Evolutionary conservation across 2,888 invertebrate species (phyloP).

Genomic region (Hipparchia sbordonii): DNA sequence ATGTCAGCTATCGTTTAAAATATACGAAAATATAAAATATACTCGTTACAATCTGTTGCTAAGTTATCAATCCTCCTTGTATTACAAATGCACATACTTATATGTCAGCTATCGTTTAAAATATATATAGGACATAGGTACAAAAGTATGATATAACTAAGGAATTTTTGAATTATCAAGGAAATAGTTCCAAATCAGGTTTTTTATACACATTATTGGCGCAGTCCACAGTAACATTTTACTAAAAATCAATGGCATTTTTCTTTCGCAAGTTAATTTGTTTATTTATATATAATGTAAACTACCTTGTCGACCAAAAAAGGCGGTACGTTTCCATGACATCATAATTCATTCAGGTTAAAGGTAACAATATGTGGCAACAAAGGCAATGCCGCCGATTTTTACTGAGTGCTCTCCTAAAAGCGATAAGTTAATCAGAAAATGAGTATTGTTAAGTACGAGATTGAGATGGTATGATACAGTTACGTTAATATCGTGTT

Average conservation of each 20-base stretch:
- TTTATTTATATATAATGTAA: conserved; percentile 7
- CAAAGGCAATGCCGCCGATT: neutral
- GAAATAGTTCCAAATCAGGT: conserved; percentile 1
- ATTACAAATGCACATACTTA: too few relatives aligned
- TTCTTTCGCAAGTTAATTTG: neutral
- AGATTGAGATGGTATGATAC: too few relatives aligned
- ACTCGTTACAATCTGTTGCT: too few relatives aligned
- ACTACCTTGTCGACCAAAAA: conserved; percentile 13
- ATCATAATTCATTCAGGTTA: conserved; percentile 8
- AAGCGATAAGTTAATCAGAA: neutral
- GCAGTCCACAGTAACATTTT: conserved; percentile 3
- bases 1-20: too few relatives aligned
- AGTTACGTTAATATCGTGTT: too few relatives aligned
- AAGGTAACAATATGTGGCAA: neutral
- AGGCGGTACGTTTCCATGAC: conserved; percentile 6
- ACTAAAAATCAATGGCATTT: neutral
- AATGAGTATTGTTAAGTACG: neutral
- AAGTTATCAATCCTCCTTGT: too few relatives aligned
- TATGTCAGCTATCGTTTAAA: too few relatives aligned
- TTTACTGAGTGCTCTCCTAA: neutral
- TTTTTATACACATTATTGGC: neutral
- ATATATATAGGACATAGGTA: too few relatives aligned
- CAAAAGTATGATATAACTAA: neutral
- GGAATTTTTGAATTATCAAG: neutral
- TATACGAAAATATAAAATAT: too few relatives aligned